Evolutionary conservation across 2,113 vertebrate species (phyloP).

Genomic region (Sialia sialis): DNA sequence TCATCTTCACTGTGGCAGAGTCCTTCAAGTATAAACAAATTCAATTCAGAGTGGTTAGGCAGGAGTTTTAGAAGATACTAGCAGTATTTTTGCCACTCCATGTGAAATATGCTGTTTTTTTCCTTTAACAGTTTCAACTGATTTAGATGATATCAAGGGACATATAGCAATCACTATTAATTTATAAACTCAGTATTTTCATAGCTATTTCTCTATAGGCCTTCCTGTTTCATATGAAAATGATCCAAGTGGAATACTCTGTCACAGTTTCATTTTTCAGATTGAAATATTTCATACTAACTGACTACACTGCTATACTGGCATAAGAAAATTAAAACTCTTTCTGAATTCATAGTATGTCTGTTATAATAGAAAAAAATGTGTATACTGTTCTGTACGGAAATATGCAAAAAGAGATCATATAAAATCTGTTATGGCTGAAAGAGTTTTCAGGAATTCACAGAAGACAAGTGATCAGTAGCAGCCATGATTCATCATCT

Average conservation of each 20-base stretch:
- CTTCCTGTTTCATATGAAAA: slow-evolving; percentile 19
- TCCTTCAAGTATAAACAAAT: not conserved
- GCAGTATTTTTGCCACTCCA: not conserved
- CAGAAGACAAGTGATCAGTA: slow-evolving; percentile 31
- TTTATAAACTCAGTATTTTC: slow-evolving; percentile 32
- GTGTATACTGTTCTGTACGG: not conserved
- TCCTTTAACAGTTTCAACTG: slow-evolving; percentile 3
- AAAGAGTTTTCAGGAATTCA: slow-evolving; percentile 24
- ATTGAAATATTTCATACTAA: slow-evolving; percentile 1
- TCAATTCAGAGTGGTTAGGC: not conserved
- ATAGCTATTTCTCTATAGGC: not conserved
- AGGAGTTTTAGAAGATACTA: not conserved
- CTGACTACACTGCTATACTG: not conserved
- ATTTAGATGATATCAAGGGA: slow-evolving; percentile 28
- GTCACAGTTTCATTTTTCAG: not conserved
- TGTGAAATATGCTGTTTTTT: not conserved
- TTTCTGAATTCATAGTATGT: slow-evolving; percentile 21
- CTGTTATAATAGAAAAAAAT: slow-evolving; percentile 28
- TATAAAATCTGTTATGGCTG: slow-evolving; percentile 13
- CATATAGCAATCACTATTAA: slow-evolving; percentile 4
- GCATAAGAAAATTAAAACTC: slow-evolving; percentile 6
- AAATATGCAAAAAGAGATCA: not conserved
- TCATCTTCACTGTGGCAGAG: not conserved
- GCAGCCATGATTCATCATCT: not conserved
- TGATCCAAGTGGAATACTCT: not conserved